Evolutionary conservation across 2,888 invertebrate species (phyloP), one percentile per base, ranked within the genome.

Genomic region (Lomographa bimaculata): DNA sequence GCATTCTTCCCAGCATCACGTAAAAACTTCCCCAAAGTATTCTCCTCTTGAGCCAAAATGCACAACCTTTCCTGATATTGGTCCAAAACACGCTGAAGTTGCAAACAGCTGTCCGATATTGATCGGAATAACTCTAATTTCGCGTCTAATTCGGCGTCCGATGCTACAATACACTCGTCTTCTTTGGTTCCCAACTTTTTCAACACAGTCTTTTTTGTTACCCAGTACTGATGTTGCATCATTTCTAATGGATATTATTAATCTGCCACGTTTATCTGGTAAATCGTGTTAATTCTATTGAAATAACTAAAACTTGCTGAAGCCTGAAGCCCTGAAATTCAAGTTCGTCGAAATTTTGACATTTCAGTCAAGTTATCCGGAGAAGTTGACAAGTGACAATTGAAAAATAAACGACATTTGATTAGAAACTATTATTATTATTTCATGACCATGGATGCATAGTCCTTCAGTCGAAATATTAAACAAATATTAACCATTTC

Each of bases 181-280:
- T 99, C 98, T 89, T 98, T 98, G 61, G 96, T 95, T 16, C 98
- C 98, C 29, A 99, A 90, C 87, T 97, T 98, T 66, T 96, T 92
- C 55, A 97, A 93, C 25, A 99, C 95, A 40, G 96, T 94, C 83
- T 98, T 98, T 77, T 98, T 99, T 3, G 99, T 98, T 38, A 98
- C 95, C 98, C 98, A 99, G 83, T 97, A 99, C 60, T 98, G 97
- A 82, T 98, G 97, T 79, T 97, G 97, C 93, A 98, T 94, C 84
- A 87, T 87, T 30, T 64, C 73, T 39, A 42, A 1, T 27, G 6
- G 26, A 32, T 29, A 34, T 27, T 11, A 11, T 18, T 11, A 18
- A 4, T 26, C 17, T 1, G 18, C 23, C 10, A 33, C 23, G 18
- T 39, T 19, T 6, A 6, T 11, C 7, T 11, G 23, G 4, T 17